phyloP scores from a whole-genome alignment of 2,888 invertebrate genomes.

The Pteria penguin region DNA sequence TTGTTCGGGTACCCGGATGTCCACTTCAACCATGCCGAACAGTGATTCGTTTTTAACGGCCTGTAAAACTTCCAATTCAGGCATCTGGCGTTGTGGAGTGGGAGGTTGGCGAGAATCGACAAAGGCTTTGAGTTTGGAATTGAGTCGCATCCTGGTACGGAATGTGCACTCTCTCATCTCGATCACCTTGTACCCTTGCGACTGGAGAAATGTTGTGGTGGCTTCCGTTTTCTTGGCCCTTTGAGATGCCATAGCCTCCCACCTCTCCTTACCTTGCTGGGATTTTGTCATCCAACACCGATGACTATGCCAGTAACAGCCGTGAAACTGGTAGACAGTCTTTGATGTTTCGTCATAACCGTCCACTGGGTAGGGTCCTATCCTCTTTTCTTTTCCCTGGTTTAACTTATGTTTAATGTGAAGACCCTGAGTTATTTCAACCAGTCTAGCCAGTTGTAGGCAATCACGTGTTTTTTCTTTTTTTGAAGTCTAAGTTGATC shows the following conservation, averaged over 20 bases:
- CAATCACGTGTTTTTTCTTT: conserved; percentile 3
- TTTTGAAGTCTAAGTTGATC: conserved; percentile 1
- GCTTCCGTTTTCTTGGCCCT: not conserved
- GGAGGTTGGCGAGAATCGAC: not conserved
- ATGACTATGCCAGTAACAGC: conserved; percentile 32
- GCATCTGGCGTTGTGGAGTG: conserved; percentile 24
- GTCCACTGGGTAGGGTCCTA: conserved; percentile 26
- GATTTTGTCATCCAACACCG: not conserved
- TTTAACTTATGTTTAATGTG: conserved; percentile 18
- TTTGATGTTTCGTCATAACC: conserved; percentile 15
- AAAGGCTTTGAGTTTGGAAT: not conserved
- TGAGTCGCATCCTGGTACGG: not conserved
- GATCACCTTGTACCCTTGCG: conserved; percentile 7
- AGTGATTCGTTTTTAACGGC: conserved; percentile 30
- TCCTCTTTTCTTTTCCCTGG: conserved; percentile 6
- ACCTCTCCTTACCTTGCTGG: not conserved
- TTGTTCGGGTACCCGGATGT: too few species aligned
- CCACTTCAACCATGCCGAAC: conserved; percentile 44
- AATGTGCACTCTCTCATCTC: conserved; percentile 11
- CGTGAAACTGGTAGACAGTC: conserved; percentile 17
- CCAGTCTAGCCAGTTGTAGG: conserved; percentile 32
- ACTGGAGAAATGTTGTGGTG: not conserved
- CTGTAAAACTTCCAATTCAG: conserved; percentile 22
- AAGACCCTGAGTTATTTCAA: not conserved
- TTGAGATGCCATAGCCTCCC: not conserved